Conservation (phyloP, 1,140 invertebrate species). For the Neodiprion fabricii region DNA sequence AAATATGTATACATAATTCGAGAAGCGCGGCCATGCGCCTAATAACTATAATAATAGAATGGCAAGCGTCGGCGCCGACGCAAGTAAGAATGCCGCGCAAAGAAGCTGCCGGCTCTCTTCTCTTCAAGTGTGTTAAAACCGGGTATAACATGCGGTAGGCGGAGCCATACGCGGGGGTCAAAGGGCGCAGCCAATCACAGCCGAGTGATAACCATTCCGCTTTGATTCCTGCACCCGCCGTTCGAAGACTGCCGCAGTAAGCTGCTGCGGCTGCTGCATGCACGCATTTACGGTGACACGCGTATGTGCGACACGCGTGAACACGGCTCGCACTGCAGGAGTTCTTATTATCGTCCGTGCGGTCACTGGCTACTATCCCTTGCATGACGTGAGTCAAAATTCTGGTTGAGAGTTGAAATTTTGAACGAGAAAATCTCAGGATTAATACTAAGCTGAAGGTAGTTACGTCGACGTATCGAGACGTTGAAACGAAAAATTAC, state of each 20-base stretch:
- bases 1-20: too few species aligned
- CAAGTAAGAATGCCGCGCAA: too few species aligned
- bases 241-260: background rate
- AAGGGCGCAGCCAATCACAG: slow-evolving; percentile 50
- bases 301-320: background rate
- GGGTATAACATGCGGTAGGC: slow-evolving; percentile 36
- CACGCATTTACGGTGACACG: slow-evolving; percentile 7
- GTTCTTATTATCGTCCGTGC: background rate
- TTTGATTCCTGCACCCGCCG: slow-evolving; percentile 19
- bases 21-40: too few species aligned
- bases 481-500: too few species aligned
- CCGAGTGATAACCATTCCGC: slow-evolving; percentile 44
- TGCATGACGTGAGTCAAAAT: background rate
- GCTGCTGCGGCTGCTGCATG: background rate
- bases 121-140: too few species aligned
- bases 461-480: too few species aligned
- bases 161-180: slow-evolving; percentile 46
- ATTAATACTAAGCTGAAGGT: too few species aligned
- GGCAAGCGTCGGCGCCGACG: too few species aligned
- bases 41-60: too few species aligned
- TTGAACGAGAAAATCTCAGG: too few species aligned
- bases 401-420: too few species aligned
- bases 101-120: too few species aligned
- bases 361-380: background rate
- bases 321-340: background rate